phyloP scores from a whole-genome alignment of 2,888 invertebrate species.

The Alloscopus bannaensis region DNA sequence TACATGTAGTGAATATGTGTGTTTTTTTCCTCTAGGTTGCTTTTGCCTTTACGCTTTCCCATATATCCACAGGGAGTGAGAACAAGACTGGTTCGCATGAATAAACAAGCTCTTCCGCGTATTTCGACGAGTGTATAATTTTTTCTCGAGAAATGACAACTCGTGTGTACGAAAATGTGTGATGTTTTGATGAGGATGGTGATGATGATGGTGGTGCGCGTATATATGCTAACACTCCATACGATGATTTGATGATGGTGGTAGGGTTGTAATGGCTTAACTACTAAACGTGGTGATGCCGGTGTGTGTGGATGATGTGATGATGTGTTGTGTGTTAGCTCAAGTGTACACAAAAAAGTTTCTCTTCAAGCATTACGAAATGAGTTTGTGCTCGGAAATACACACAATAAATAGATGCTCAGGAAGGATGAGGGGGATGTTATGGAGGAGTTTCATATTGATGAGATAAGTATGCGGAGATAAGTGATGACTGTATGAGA shows the following conservation, averaged over 20 bases:
- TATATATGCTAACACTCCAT: neutral
- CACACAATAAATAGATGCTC: too few species aligned
- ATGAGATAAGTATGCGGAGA: too few species aligned
- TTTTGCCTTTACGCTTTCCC: neutral
- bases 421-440: too few species aligned
- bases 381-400: too few species aligned
- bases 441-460: too few species aligned
- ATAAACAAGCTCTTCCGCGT: neutral
- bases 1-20: neutral
- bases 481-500: too few species aligned
- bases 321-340: too few species aligned
- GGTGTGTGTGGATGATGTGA: too few species aligned
- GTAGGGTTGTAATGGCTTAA: neutral
- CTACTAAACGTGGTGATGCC: too few species aligned
- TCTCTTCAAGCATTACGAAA: too few species aligned
- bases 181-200: constrained; percentile 9
- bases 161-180: constrained; percentile 26
- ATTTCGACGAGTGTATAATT: constrained; percentile 36
- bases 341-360: too few species aligned
- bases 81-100: neutral
- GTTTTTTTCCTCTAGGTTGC: neutral
- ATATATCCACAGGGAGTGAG: neutral
- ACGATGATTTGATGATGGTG: constrained; percentile 5
- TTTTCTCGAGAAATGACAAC: constrained; percentile 53
- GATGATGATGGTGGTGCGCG: constrained; percentile 16